Evolutionary conservation across 2,888 invertebrate species (phyloP), one percentile per base, ranked within the genome.

Genomic region (Papilio gigon): DNA sequence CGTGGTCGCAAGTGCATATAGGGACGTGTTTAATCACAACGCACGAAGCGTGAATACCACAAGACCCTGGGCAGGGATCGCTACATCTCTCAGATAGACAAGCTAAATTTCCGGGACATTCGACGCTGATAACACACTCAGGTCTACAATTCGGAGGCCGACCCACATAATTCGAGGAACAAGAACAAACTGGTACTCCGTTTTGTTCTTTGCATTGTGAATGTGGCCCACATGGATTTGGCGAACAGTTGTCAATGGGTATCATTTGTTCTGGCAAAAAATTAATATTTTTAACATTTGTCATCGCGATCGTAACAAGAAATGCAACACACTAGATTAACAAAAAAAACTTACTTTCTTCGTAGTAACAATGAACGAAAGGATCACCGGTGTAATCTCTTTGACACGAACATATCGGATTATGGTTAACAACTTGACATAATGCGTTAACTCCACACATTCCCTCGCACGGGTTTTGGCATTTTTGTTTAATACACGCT

Each of bases 401-500:
- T 42, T 94, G 90, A 80, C 96, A 97, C 82, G 95, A 95, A 86
- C 96, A 96, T 77, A 96, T 94, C 4, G 96, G 96, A 81, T 95
- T 96, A 82, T 97, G 97, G 80, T 95, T 95, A 60, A 95, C 94
- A 63, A 96, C 96, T 90, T 94, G 95, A 81, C 97, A 97, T 77
- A 94, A 92, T 44, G 97, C 96, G 80, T 96, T 95, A 66, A 93
- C 89, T 64, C 97, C 96, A 79, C 96, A 97, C 68, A 95, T 94
- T 74, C 95, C 95, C 62, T 94, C 93, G 84, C 96, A 96, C 35
- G 96, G 96, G 85, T 96, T 95, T 70, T 92, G 91, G 83, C 96
- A 97, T 87, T 95, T 95, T 82, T 95, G 95, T 83, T 94, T 95
- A 74, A 95, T 93, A 82, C 97, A 97, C 60, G 97, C 95, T 87